Percentiles rank a stretch among this genome's conserved stretches.
Conservation (phyloP, 1,140 invertebrate species). For the Zaprionus inermis region DNA sequence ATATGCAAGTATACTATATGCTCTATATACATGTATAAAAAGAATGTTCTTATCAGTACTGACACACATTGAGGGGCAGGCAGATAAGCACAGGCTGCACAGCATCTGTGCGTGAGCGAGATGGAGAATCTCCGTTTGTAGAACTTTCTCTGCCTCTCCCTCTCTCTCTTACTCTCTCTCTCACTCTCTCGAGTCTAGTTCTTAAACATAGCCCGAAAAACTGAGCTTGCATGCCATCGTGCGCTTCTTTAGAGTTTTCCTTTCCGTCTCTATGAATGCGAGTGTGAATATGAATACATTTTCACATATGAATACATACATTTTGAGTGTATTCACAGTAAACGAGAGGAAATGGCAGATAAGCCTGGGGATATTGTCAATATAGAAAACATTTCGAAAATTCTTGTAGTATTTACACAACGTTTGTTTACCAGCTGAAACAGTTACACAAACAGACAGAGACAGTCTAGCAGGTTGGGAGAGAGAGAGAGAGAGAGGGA, state of each 20-base stretch:
- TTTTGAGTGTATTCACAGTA: constrained; percentile 42
- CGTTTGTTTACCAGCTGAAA: constrained; percentile 63
- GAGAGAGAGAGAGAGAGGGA: background rate
- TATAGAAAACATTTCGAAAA: constrained; percentile 64
- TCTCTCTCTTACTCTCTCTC: background rate
- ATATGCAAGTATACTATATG: background rate
- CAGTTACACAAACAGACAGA: constrained; percentile 47
- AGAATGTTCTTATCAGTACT: constrained; percentile 56
- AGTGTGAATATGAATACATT: constrained; percentile 1
- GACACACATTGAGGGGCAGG: constrained; percentile 63
- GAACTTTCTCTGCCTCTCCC: background rate
- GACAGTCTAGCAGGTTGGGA: constrained; percentile 12
- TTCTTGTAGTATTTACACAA: constrained; percentile 61
- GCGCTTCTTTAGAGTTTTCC: constrained; percentile 7
- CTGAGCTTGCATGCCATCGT: constrained; percentile 6
- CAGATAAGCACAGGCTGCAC: constrained; percentile 40
- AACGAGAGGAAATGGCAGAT: no score
- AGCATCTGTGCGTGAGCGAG: constrained; percentile 25
- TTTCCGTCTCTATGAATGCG: background rate
- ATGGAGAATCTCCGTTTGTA: no score
- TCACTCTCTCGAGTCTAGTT: background rate
- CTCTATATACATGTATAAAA: background rate
- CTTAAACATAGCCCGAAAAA: background rate
- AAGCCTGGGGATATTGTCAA: constrained; percentile 66
- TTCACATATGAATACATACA: background rate